These are phyloP conservation scores for Euthynnus affinis DNA, from an alignment of 2,797 vertebrate genomes.

Conservation along the genomic window DNA sequence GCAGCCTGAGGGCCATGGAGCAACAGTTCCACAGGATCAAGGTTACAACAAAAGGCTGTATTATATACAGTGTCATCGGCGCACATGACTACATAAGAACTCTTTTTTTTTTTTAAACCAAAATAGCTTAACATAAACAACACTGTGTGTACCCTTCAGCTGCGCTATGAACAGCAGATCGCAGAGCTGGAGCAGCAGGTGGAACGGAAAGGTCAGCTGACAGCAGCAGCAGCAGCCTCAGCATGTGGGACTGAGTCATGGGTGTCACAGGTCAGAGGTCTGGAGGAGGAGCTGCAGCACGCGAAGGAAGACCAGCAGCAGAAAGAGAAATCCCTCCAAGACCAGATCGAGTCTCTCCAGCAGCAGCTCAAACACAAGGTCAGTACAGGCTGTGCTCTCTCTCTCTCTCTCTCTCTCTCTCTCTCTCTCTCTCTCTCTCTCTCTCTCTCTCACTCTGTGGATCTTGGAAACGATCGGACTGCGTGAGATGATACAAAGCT, in stretches of 20 bases:
- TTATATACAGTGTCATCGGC: too few relatives aligned
- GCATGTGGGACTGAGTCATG: slow-evolving; percentile 32
- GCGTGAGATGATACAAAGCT: not conserved
- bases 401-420: too few relatives aligned
- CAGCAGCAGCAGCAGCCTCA: slow-evolving; percentile 39
- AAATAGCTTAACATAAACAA: too few relatives aligned
- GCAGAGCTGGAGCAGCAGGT: slow-evolving; percentile 89
- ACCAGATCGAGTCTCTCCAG: slow-evolving; percentile 86
- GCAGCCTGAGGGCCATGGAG: slow-evolving; percentile 91
- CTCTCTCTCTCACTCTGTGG: too few relatives aligned
- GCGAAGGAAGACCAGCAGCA: slow-evolving; percentile 79
- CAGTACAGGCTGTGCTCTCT: not conserved
- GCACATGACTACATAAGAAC: too few relatives aligned
- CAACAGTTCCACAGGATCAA: slow-evolving; percentile 94
- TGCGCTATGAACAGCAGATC: slow-evolving; percentile 92
- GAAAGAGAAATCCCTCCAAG: slow-evolving; percentile 82
- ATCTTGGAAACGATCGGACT: not conserved
- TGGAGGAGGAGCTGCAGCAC: slow-evolving; percentile 84
- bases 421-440: too few relatives aligned
- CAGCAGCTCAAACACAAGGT: slow-evolving; percentile 82
- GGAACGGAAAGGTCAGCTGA: slow-evolving; percentile 72
- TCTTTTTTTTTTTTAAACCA: too few relatives aligned
- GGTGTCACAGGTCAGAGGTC: slow-evolving; percentile 50
- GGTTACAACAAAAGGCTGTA: slow-evolving; percentile 79
- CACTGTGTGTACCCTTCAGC: slow-evolving; percentile 80